Evolutionary conservation across 2,888 invertebrate species (phyloP), one percentile per base, ranked within the genome.

Genomic region (Eurytoma californica): DNA sequence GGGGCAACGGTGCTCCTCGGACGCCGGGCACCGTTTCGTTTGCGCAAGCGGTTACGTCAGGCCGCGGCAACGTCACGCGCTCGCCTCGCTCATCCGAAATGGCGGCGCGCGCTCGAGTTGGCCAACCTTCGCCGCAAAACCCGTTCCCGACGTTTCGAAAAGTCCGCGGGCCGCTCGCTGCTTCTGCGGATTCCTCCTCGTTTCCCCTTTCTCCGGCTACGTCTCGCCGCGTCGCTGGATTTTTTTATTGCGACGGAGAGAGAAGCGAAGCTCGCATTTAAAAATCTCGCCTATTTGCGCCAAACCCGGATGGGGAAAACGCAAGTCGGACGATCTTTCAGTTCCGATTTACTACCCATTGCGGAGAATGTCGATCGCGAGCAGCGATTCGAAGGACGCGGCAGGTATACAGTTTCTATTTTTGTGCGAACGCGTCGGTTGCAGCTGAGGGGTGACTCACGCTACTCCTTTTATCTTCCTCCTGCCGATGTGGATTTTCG

Each of bases 81-180:
- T 53, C 14, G 18, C 39, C 47, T 12, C 14, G 49, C 63, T 83
- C 84, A 85, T 85, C 86, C 86, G 86, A 88, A 87, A 88, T 88
- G 87, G 88, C 85, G 84, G 80, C 82, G 67, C 75, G 70, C 75
- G 70, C 70, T 51, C 24, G 60, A 18, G 76, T 70, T 72, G 65
- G 72, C 63, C 76, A 76, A 80, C 80, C 80, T 76, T 76, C 79
- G 76, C 39, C 39, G 39, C 39, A 39, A 20, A 72, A 80, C 79
- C 72, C 70, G 79, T 79, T 79, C 69, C 65, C 24, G 61, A 16
- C 16, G 60, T 70, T 30, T 63, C 58, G 70, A 47, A 77, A 57
- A 30, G 24, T n/a, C 20, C 18, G 13, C 3, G 67, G 51, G 55
- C 63, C 55, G 55, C 63, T 65, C 39, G 16, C 39, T 72, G 0